These are phyloP conservation scores for Mormyrops attenuatus DNA, from an alignment of 2,797 vertebrate genomes.

Conservation along the genomic window DNA sequence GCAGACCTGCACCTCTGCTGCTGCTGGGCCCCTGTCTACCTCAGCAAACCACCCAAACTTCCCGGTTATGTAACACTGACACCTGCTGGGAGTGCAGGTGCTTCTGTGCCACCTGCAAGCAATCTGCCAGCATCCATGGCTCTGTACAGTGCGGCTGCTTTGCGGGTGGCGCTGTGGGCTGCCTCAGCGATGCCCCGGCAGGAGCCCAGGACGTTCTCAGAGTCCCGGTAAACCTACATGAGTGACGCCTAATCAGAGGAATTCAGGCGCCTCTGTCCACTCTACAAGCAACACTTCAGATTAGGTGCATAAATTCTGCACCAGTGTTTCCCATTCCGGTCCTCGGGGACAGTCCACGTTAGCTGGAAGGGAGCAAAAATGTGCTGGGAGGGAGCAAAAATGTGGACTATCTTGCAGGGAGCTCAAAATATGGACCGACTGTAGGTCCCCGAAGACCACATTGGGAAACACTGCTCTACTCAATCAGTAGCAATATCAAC, in stretches of 20 bases:
- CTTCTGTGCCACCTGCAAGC: conserved; percentile 32
- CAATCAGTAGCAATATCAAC: neutral
- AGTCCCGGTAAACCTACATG: neutral
- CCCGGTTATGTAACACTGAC: conserved; percentile 60
- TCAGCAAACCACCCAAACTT: conserved; percentile 30
- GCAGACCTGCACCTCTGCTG: neutral
- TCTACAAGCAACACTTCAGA: neutral
- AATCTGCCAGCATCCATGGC: neutral
- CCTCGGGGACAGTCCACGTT: neutral
- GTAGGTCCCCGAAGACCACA: neutral
- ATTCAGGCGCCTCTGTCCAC: neutral
- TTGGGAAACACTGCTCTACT: neutral
- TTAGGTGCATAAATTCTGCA: neutral
- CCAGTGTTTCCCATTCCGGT: neutral
- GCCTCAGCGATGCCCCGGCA: neutral
- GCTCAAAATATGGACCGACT: neutral
- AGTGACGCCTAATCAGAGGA: neutral
- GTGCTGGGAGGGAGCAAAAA: neutral
- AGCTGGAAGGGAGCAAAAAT: neutral
- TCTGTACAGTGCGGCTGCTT: neutral
- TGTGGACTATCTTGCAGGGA: neutral
- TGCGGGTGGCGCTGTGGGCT: neutral
- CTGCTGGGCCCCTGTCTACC: neutral
- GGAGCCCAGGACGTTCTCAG: neutral
- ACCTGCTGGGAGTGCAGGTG: conserved; percentile 60